A percentile compares a stretch with the other conserved stretches of the same genome.
phyloP scores from a whole-genome alignment of 1,140 invertebrate genomes.

The Phymastichus coffea region DNA sequence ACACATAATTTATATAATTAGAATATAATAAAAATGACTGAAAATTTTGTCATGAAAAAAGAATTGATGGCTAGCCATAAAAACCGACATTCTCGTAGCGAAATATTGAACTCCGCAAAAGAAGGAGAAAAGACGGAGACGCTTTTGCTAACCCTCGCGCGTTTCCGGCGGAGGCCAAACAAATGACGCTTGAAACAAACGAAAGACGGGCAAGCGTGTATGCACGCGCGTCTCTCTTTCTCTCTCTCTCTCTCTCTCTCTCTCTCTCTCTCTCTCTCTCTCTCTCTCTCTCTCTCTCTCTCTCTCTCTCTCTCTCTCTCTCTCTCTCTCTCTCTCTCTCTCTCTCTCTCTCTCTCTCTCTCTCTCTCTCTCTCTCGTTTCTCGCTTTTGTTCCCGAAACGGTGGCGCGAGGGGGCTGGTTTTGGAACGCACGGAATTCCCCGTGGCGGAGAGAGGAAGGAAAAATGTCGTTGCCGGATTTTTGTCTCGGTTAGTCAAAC shows the following conservation, averaged over 20 bases:
- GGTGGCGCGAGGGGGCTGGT: conserved; percentile 32
- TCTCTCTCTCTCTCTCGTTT: background rate
- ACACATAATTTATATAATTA: no score
- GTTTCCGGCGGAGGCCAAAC: conserved; percentile 39
- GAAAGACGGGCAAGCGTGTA: conserved; percentile 46
- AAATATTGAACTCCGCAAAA: no score
- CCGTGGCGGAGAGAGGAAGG: conserved; percentile 22
- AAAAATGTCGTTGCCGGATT: conserved; percentile 52
- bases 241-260: background rate
- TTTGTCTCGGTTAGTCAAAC: conserved; percentile 57
- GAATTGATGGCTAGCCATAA: no score
- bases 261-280: no score
- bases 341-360: no score
- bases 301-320: no score
- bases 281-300: no score
- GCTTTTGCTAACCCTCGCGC: background rate
- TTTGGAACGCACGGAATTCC: conserved; percentile 51
- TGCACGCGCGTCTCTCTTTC: background rate
- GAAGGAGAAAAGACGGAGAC: no score
- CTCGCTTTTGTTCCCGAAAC: conserved; percentile 52
- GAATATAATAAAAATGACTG: no score
- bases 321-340: no score
- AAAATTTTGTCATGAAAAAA: no score
- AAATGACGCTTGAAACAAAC: conserved; percentile 59
- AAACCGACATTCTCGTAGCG: no score